phyloP scores from a whole-genome alignment of 1,140 invertebrate species.

The Phortica variegata region DNA sequence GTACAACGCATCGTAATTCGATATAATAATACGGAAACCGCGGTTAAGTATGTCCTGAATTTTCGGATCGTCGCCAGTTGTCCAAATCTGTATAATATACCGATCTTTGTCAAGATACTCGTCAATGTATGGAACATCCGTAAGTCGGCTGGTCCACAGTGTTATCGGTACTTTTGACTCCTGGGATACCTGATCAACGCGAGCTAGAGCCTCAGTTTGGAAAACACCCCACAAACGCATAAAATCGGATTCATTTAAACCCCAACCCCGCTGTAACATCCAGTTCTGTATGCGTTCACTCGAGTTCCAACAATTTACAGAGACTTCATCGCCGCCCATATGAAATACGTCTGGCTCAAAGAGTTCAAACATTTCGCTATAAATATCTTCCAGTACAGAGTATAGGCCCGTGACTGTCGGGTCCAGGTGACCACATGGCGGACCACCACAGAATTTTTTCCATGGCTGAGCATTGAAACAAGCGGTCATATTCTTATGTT shows the following conservation, averaged over 20 bases:
- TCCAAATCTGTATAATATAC: constrained; percentile 84
- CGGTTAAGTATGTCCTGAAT: constrained; percentile 68
- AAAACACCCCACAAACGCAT: constrained; percentile 76
- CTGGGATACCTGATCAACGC: constrained; percentile 60
- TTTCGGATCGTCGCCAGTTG: constrained; percentile 63
- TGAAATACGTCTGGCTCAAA: constrained; percentile 77
- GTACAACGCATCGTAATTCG: constrained; percentile 82
- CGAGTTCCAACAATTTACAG: constrained; percentile 75
- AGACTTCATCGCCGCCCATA: constrained; percentile 87
- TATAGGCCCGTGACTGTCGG: constrained; percentile 74
- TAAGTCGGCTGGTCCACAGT: constrained; percentile 82
- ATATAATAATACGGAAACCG: constrained; percentile 74
- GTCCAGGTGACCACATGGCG: constrained; percentile 84
- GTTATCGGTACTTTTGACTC: constrained; percentile 63
- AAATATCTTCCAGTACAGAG: constrained; percentile 70
- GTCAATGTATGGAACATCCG: constrained; percentile 66
- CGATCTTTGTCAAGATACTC: constrained; percentile 69
- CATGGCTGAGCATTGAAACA: constrained; percentile 76
- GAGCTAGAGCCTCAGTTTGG: constrained; percentile 66
- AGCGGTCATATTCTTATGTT: constrained; percentile 66
- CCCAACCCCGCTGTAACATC: constrained; percentile 66
- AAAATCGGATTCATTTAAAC: constrained; percentile 64
- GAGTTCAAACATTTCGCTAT: constrained; percentile 66
- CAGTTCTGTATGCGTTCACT: constrained; percentile 67
- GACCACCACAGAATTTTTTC: constrained; percentile 76